Evolutionary conservation across 2,113 vertebrate species (phyloP), one percentile per base, ranked within the genome.

Genomic region (Megaceryle maxima): DNA sequence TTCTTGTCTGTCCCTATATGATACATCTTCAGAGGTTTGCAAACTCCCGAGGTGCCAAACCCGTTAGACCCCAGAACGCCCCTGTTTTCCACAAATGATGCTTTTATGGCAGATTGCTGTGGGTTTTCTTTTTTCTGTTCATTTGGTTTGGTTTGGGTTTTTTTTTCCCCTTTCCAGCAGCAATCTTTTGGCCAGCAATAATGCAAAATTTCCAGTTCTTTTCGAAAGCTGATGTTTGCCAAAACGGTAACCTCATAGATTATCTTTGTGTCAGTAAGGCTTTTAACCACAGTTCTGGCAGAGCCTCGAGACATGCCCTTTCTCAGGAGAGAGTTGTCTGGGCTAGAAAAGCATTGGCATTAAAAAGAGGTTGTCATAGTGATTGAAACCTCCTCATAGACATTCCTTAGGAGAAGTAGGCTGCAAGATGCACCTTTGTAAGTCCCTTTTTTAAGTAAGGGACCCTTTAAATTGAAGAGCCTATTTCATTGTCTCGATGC

Each of bases 341-440:
- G 96, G 93, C 95, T 97, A 59, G 90, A 96, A 96, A 97, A 97
- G 93, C 87, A 90, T 97, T 98, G 97, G 94, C 90, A 92, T 95
- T 96, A 97, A 94, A 96, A 97, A 97, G 88, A 94, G 90, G 97
- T 98, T 97, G 96, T 97, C 98, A 98, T 98, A 97, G 98, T 97
- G 97, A 98, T 95, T 91, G 96, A 97, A 98, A 97, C 94, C 88
- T 96, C 92, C 95, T 92, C 93, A 88, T 76, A 97, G 98, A 96
- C 95, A 98, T 98, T 97, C 96, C 92, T 96, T 72, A 92, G 94
- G 96, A 96, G 97, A 97, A 97, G 97, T 91, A 94, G 93, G 88
- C 96, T 96, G 95, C 95, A 87, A 97, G 95, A 94, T 97, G 92
- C 96, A 97, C 96, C 97, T 97, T 97, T 98, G 97, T 98, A 95